Base-by-base conservation (phyloP, 1,140 invertebrate species). In the Zaprionus vittiger region DNA sequence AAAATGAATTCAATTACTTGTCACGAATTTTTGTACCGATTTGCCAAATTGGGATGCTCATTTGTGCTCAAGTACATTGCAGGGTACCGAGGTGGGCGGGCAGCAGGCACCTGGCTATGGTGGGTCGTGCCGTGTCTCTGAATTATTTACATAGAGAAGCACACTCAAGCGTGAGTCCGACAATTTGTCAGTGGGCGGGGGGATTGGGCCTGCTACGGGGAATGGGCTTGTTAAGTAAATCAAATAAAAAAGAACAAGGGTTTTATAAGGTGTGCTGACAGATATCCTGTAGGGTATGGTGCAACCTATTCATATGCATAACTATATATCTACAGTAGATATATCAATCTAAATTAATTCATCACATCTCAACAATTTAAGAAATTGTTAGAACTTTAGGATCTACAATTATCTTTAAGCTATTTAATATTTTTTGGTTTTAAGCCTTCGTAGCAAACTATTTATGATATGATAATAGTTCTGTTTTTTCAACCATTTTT, bases 1-100 rank as follows among this genome's bases (percentile, higher is more conserved):
- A 80, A 90, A 90, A 91, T 90, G 73, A 89, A 89, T 89, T 89
- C 80, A 90, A 89, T 90, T 90, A 90, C 81, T 86, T 86, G 80
- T 82, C 83, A 80, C 79, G 81, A 80, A 87, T 80, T 84, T 82
- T 89, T 79, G 84, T 82, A 82, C 64, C 83, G 83, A 86, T 86
- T 86, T 86, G 73, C 47, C 57, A 79, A 77, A 79, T 78, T 77
- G 75, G 71, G 71, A 77, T 77, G 71, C 59, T 73, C 47, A 68
- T 68, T 69, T 73, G 57, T 67, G 38, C 62, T 55, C 66, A 70
- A 59, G 57, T 49, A 31, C 62, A 22, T 17, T 20, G 47, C 20
- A 5, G 47, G 47, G 59, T 41, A 49, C 47, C 47, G 24, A 52
- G 20, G n/a, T 47, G 41, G 41, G 41, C 41, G 41, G 41, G 38